Conservation (phyloP, 2,113 vertebrate species). For the Coregonus clupeaformis region DNA sequence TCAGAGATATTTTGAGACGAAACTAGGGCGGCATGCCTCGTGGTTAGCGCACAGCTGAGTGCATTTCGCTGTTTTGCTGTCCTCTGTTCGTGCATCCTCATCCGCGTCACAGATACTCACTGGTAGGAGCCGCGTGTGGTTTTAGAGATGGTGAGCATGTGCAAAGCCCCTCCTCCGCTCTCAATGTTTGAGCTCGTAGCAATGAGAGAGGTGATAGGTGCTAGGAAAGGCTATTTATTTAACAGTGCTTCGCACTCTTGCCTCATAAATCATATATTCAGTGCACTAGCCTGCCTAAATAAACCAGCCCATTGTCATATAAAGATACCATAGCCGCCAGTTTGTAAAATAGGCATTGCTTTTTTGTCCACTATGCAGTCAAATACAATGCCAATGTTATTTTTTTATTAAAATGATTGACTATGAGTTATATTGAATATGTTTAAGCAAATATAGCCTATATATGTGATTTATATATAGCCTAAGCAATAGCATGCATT, state of each 20-base stretch:
- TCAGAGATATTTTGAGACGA: slow-evolving; percentile 7
- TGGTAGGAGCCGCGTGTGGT: slow-evolving; percentile 53
- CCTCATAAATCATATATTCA: not conserved
- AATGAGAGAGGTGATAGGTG: not conserved
- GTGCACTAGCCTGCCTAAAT: too few relatives aligned
- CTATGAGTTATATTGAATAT: too few relatives aligned
- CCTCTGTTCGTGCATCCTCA: slow-evolving; percentile 49
- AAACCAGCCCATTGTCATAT: too few relatives aligned
- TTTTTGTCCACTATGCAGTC: too few relatives aligned
- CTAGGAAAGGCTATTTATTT: not conserved
- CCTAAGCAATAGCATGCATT: too few relatives aligned
- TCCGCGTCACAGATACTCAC: slow-evolving; percentile 18
- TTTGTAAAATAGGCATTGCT: too few relatives aligned
- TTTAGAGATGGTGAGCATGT: slow-evolving; percentile 48
- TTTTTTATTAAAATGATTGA: too few relatives aligned
- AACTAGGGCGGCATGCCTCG: slow-evolving; percentile 15
- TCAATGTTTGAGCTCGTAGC: not conserved
- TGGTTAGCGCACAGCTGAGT: slow-evolving; percentile 20
- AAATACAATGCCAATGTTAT: too few relatives aligned
- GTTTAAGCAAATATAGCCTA: too few relatives aligned
- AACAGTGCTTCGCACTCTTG: not conserved
- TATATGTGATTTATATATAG: too few relatives aligned
- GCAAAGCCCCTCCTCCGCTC: slow-evolving; percentile 12
- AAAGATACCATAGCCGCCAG: too few relatives aligned
- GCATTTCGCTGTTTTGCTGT: slow-evolving; percentile 40